Evolutionary conservation across 2,113 vertebrate genomes (phyloP), one percentile per base, ranked within the genome.

Genomic region (Archocentrus centrarchus): DNA sequence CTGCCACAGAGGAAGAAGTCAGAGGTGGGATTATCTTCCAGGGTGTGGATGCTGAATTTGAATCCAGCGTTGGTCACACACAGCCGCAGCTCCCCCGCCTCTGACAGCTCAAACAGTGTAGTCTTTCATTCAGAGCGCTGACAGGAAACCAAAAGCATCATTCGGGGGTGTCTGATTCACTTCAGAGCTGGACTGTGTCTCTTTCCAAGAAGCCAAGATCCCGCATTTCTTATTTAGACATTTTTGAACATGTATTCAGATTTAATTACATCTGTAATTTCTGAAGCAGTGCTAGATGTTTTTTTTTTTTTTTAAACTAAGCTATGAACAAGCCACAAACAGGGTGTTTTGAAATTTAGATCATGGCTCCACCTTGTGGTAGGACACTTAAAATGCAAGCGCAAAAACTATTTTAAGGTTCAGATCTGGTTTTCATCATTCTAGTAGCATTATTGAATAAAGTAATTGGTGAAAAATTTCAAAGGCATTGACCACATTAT

Each of bases 51-150:
- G 77, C 2, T 80, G 73, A 82, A 82, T 90, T 88, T 78, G 62
- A 89, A 93, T 86, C 87, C 81, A 79, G 70, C 3, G 14, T 81
- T 30, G 81, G 88, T 89, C 86, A 73, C 83, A 37, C 37, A 79
- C 44, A 57, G 77, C 86, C 80, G 11, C 86, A 85, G 78, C 79
- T 82, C 58, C 82, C 75, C 86, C 22, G 53, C 73, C 79, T 75
- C 60, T 37, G 61, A 83, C 80, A 81, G 93, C 93, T 89, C 80
- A 95, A 95, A 94, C 91, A 87, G 92, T 82, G 83, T 89, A 91
- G 87, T 55, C 86, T 92, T 92, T 95, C 88, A 92, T 91, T 93
- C 93, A 92, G 90, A 93, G 57, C 66, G 41, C 87, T 96, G 93
- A 79, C 77, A 80, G 84, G 75, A 81, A 95, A 92, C 94, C 90